Evolutionary conservation across 2,888 invertebrate genomes (phyloP), one percentile per base, ranked within the genome.

Genomic region (Epinotia demarniana): DNA sequence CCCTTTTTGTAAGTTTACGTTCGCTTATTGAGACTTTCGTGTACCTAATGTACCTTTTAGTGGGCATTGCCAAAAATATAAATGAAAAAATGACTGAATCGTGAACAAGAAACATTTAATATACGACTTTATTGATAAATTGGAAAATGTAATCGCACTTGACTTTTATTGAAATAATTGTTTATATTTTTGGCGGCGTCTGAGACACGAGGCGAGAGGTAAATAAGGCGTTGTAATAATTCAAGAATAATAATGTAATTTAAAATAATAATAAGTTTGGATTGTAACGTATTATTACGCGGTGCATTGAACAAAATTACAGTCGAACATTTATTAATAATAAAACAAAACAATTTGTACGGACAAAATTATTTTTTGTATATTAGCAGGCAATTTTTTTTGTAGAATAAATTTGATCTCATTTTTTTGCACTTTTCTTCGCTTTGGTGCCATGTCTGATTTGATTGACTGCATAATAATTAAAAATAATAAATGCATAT

Each of bases 331-430:
- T 78, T 78, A 76, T 78, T 76, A 80, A 81, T 78, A 80, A 80
- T 78, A 78, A 81, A 80, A 79, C 46, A 69, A 78, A 79, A 80
- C 83, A 80, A 78, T 78, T 78, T 82, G 80, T 81, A 84, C 86
- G 90, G 88, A 90, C 89, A 88, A 91, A 87, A 81, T 82, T 82
- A 80, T 79, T 83, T 69, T 83, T 85, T 84, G 83, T 86, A 83
- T 80, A 83, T 81, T 85, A 89, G 93, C 93, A 92, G 93, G 93
- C 93, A 93, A 92, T 92, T 91, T 8, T 82, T 80, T 84, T 86
- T 81, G 78, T 86, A 84, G 84, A 81, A 84, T 86, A 84, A 87
- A 87, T 88, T 89, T 92, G 93, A 93, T 93, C 93, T 93, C 92
- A 93, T 90, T 81, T 79, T 79, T 86, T 89, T 89, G 89, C 90